Conservation (phyloP, 1,140 invertebrate species). For the Phymastichus coffea region DNA sequence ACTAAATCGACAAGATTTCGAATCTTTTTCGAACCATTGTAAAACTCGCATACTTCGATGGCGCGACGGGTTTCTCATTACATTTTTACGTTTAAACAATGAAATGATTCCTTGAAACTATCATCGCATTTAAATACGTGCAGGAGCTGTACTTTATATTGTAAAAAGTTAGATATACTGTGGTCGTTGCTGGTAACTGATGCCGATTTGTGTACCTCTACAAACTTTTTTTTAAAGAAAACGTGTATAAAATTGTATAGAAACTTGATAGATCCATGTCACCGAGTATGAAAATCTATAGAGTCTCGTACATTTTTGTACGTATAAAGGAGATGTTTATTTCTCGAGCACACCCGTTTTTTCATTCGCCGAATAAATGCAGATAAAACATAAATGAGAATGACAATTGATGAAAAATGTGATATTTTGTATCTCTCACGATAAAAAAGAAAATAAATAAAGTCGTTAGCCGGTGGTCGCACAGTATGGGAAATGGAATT, state of each 20-base stretch:
- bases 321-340: not conserved
- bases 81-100: slow-evolving; percentile 48
- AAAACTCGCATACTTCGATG: slow-evolving; percentile 11
- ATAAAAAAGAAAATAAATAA: slow-evolving; percentile 8
- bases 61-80: slow-evolving; percentile 33
- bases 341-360: slow-evolving; percentile 24
- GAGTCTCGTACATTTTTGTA: slow-evolving; percentile 35
- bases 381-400: not conserved
- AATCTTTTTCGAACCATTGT: not conserved
- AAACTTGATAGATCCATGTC: slow-evolving; percentile 35
- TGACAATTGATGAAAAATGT: not conserved
- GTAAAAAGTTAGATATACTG: slow-evolving; percentile 57
- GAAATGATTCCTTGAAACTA: slow-evolving; percentile 47
- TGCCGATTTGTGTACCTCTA: slow-evolving; percentile 39
- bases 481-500: slow-evolving; percentile 35
- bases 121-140: slow-evolving; percentile 39
- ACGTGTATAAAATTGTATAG: slow-evolving; percentile 23
- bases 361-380: slow-evolving; percentile 29
- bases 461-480: slow-evolving; percentile 2
- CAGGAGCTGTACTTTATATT: slow-evolving; percentile 56
- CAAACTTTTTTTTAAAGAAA: too few species aligned
- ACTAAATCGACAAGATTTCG: too few species aligned
- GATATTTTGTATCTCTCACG: slow-evolving; percentile 19
- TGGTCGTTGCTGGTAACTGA: slow-evolving; percentile 56
- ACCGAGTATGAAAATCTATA: slow-evolving; percentile 29